A percentile compares a stretch with the other conserved stretches of the same genome.
phyloP scores from a whole-genome alignment of 2,797 vertebrate species.

The Sarcoramphus papa region DNA sequence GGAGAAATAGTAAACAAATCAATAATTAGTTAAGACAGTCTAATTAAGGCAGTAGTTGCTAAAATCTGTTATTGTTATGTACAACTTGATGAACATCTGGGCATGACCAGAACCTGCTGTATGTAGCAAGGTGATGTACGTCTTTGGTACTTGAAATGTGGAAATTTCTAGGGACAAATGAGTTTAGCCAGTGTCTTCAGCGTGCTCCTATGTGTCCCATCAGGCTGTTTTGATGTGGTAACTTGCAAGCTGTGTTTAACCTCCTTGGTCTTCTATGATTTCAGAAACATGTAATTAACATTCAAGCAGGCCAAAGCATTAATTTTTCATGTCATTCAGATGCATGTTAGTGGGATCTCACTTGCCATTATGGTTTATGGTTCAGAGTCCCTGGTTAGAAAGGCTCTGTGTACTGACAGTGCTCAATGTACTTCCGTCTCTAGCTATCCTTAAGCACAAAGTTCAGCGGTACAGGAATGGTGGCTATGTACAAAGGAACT shows the following conservation, averaged over 20 bases:
- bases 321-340: not conserved
- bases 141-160: not conserved
- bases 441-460: not conserved
- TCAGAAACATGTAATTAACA: not conserved
- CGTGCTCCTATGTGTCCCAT: not conserved
- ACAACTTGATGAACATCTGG: not conserved
- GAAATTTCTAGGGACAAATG: not conserved
- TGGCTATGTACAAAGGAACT: not conserved
- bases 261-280: not conserved
- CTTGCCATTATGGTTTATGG: not conserved
- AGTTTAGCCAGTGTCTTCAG: not conserved
- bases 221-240: not conserved
- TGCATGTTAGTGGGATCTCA: not conserved
- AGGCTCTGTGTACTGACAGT: not conserved
- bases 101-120: not conserved
- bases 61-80: not conserved
- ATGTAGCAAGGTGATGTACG: rapidly evolving
- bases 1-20: not conserved
- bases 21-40: not conserved
- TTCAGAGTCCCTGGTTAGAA: not conserved
- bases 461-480: not conserved
- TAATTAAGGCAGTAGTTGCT: not conserved
- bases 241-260: not conserved
- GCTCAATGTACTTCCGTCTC: not conserved
- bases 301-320: not conserved